These are phyloP conservation scores for Nyctereutes procyonoides DNA, from an alignment of 2,113 vertebrate genomes.

Conservation along the genomic window DNA sequence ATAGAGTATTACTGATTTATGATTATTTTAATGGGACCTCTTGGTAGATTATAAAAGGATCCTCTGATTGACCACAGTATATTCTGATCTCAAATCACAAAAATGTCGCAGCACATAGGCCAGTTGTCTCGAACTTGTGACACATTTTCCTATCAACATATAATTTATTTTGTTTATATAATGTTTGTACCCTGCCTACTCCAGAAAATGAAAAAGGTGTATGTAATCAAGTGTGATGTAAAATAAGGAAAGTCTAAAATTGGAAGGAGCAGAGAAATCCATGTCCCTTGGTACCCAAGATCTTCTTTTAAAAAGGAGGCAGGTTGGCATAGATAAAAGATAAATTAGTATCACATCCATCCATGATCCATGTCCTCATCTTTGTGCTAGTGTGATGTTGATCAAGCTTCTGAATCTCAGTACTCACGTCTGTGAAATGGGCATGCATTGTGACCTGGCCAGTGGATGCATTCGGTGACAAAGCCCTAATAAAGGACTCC, in stretches of 20 bases:
- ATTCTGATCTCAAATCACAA: neutral
- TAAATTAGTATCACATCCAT: neutral
- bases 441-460: neutral
- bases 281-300: neutral
- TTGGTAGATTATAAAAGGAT: neutral
- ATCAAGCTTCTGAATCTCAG: neutral
- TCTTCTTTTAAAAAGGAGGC: neutral
- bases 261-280: neutral
- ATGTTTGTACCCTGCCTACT: neutral
- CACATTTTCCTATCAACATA: neutral
- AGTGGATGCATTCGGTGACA: neutral
- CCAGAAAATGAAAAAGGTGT: neutral
- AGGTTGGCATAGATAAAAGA: neutral
- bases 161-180: neutral
- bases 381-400: neutral
- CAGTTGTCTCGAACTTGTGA: neutral
- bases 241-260: constrained; percentile 29
- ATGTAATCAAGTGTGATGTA: neutral
- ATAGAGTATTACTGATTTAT: neutral
- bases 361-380: neutral
- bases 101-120: neutral
- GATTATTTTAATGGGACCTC: neutral
- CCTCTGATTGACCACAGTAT: neutral
- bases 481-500: neutral
- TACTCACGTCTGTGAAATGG: neutral